A percentile compares a stretch with the other conserved stretches of the same genome.
Conservation (phyloP, 1,140 invertebrate species). For the Conus ventricosus region DNA sequence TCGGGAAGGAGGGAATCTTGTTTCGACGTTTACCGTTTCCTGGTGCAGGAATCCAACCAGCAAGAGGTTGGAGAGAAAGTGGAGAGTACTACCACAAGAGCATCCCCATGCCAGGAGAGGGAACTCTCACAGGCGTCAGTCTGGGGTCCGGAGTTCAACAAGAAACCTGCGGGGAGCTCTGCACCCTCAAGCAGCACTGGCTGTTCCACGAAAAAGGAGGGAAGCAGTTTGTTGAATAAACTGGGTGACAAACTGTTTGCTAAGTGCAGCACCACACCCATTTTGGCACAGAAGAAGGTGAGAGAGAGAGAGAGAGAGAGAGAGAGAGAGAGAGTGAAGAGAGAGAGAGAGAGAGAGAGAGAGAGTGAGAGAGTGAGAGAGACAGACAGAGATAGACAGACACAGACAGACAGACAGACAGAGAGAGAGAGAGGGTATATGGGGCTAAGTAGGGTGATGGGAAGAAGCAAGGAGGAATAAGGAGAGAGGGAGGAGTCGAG, state of each 20-base stretch:
- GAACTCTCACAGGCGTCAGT: neutral
- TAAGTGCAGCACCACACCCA: too few species aligned
- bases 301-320: neutral
- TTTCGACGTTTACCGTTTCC: too few species aligned
- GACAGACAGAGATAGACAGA: neutral
- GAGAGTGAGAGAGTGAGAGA: neutral
- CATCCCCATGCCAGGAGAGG: neutral
- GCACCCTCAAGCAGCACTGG: neutral
- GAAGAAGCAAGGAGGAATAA: neutral
- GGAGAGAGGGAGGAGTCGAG: neutral
- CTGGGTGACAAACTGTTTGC: slow-evolving; percentile 30
- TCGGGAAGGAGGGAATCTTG: too few species aligned
- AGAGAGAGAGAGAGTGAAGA: neutral
- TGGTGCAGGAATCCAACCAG: neutral
- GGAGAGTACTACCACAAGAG: too few species aligned
- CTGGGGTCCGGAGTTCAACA: slow-evolving; percentile 30
- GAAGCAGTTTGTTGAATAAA: slow-evolving; percentile 6
- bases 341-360: neutral
- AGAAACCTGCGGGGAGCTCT: neutral
- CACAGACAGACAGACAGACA: neutral
- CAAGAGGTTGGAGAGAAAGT: neutral
- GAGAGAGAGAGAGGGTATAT: neutral
- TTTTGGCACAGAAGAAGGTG: neutral
- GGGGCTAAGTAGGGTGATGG: neutral
- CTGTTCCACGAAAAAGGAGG: neutral